phyloP scores from a whole-genome alignment of 2,888 invertebrate genomes.

The Xanthorhoe spadicearia region DNA sequence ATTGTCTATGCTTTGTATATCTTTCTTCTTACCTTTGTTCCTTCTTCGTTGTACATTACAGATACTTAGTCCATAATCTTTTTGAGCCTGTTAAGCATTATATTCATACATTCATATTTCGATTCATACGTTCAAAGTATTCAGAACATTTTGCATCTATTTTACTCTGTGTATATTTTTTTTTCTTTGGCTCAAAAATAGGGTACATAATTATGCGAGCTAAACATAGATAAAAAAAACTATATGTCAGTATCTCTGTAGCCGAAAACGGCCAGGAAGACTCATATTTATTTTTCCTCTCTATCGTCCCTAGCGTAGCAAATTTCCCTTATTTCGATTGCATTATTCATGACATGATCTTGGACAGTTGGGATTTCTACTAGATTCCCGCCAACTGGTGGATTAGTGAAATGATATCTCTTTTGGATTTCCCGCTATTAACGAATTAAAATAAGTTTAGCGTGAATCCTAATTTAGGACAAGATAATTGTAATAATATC shows the following conservation, averaged over 20 bases:
- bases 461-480: background rate
- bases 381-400: slow-evolving; percentile 25
- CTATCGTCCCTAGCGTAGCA: slow-evolving; percentile 13
- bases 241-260: too few relatives aligned
- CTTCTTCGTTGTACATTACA: too few relatives aligned
- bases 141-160: background rate
- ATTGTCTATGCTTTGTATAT: too few relatives aligned
- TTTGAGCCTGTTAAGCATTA: too few relatives aligned
- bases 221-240: too few relatives aligned
- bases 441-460: background rate
- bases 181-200: too few relatives aligned
- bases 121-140: background rate
- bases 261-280: too few relatives aligned
- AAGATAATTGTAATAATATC: too few relatives aligned
- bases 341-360: slow-evolving; percentile 43
- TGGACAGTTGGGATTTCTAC: slow-evolving; percentile 27
- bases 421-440: slow-evolving; percentile 13
- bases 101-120: too few relatives aligned
- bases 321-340: slow-evolving; percentile 26
- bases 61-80: too few relatives aligned
- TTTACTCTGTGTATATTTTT: background rate
- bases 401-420: background rate
- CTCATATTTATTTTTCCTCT: slow-evolving; percentile 19
- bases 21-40: too few relatives aligned
- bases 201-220: too few relatives aligned